phyloP scores from a whole-genome alignment of 2,797 vertebrate genomes.

The Lutra lutra region DNA sequence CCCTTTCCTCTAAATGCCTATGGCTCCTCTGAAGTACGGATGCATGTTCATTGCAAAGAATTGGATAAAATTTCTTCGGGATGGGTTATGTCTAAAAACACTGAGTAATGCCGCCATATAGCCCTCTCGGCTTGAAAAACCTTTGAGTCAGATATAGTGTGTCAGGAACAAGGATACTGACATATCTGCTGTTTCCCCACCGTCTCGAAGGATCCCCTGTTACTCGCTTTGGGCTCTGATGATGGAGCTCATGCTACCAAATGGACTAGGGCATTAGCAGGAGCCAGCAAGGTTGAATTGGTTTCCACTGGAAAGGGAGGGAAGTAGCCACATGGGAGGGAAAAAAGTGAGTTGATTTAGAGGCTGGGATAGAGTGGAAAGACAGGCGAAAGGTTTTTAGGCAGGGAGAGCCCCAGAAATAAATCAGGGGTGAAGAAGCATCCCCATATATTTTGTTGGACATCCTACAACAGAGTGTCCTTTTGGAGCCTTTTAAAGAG shows the following conservation, averaged over 20 bases:
- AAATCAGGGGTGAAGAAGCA: background rate
- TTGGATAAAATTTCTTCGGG: background rate
- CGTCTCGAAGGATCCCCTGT: background rate
- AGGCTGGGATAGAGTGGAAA: background rate
- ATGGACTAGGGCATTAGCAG: background rate
- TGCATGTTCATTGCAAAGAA: background rate
- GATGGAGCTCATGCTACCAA: background rate
- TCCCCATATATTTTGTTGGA: background rate
- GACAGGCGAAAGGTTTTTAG: background rate
- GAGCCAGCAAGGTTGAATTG: background rate
- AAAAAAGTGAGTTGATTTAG: background rate
- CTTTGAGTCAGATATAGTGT: background rate
- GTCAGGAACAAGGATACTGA: background rate
- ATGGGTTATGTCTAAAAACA: background rate
- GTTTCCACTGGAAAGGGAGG: background rate
- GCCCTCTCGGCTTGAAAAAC: background rate
- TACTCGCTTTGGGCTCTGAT: background rate
- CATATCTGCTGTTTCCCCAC: background rate
- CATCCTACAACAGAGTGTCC: background rate
- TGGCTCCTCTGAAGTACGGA: background rate
- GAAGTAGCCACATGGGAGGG: background rate
- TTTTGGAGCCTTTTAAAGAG: background rate
- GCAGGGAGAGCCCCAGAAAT: background rate
- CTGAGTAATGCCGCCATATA: background rate
- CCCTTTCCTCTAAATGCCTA: background rate